These are phyloP conservation scores for Plectropomus leopardus DNA, from an alignment of 2,113 vertebrate genomes.

Conservation along the genomic window DNA sequence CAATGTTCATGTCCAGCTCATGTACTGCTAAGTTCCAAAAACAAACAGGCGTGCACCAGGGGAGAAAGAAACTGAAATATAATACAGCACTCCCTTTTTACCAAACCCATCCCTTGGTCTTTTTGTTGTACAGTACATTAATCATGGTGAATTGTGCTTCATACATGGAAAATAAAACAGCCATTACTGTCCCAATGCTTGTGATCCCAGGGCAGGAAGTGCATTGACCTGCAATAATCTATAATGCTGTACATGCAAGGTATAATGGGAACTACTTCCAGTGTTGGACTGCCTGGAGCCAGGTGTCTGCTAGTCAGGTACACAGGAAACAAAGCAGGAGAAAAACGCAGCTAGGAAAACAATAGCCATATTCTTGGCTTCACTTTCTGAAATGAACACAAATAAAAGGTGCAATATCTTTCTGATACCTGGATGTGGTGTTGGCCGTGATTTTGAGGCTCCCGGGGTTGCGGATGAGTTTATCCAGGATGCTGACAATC, in stretches of 20 bases:
- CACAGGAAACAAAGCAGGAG: slow-evolving; percentile 3
- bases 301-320: not conserved
- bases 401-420: not conserved
- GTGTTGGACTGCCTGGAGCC: slow-evolving; percentile 7
- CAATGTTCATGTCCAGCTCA: slow-evolving; percentile 43
- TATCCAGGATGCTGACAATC: slow-evolving; percentile 99
- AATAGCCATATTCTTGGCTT: not conserved
- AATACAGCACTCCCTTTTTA: not conserved
- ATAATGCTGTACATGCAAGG: slow-evolving; percentile 20
- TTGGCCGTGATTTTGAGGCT: slow-evolving; percentile 97
- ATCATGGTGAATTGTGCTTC: not conserved
- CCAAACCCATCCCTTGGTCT: not conserved
- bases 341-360: not conserved
- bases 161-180: slow-evolving; percentile 8
- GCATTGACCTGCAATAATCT: slow-evolving; percentile 13
- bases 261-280: slow-evolving; percentile 8
- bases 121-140: slow-evolving; percentile 6
- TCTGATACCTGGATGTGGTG: slow-evolving; percentile 91
- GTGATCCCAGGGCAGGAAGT: slow-evolving; percentile 30
- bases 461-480: slow-evolving; percentile 97
- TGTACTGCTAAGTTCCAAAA: slow-evolving; percentile 42
- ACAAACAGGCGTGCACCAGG: slow-evolving; percentile 37
- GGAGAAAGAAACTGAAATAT: slow-evolving; percentile 20
- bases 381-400: not conserved
- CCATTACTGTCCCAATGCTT: slow-evolving; percentile 24